A percentile compares a stretch with the other conserved stretches of the same genome.
These are phyloP conservation scores for Cydia pomonella DNA, from an alignment of 1,140 invertebrate species.

Conservation along the genomic window DNA sequence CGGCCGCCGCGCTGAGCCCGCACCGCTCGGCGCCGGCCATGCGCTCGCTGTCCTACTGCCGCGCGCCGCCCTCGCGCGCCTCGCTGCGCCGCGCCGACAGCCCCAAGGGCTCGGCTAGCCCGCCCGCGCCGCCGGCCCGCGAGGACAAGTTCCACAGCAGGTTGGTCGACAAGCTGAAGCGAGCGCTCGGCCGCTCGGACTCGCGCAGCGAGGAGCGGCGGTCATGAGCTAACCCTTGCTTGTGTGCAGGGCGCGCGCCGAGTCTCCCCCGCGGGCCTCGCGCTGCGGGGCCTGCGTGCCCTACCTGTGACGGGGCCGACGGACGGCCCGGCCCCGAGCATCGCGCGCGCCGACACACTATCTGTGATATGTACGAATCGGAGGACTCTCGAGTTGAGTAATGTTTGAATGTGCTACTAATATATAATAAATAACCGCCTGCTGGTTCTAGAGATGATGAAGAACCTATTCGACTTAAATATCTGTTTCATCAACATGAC, in stretches of 20 bases:
- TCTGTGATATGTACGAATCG: conserved; percentile 67
- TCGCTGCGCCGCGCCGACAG: conserved; percentile 82
- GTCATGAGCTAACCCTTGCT: conserved; percentile 75
- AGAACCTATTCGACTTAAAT: conserved; percentile 38
- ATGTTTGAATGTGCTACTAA: conserved; percentile 55
- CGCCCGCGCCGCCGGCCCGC: conserved; percentile 80
- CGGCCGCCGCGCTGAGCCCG: conserved; percentile 82
- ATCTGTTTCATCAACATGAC: conserved; percentile 36
- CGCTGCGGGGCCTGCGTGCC: conserved; percentile 74
- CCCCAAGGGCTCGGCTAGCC: conserved; percentile 80
- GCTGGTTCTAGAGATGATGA: conserved; percentile 38
- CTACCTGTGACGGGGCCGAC: conserved; percentile 66
- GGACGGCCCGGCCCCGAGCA: conserved; percentile 34
- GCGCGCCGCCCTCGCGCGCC: conserved; percentile 81
- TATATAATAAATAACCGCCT: conserved; percentile 46
- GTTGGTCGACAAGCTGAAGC: conserved; percentile 91
- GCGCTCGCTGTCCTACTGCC: conserved; percentile 82
- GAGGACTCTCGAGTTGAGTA: conserved; percentile 61
- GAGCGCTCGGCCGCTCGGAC: conserved; percentile 85
- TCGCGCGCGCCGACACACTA: conserved; percentile 58
- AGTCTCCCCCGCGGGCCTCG: conserved; percentile 64
- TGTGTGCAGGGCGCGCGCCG: conserved; percentile 73
- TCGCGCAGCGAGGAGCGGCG: conserved; percentile 71
- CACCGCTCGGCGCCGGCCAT: conserved; percentile 85
- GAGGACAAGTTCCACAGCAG: conserved; percentile 93